Base-by-base conservation (phyloP, 2,113 vertebrate species). In the Hippopotamus amphibius region DNA sequence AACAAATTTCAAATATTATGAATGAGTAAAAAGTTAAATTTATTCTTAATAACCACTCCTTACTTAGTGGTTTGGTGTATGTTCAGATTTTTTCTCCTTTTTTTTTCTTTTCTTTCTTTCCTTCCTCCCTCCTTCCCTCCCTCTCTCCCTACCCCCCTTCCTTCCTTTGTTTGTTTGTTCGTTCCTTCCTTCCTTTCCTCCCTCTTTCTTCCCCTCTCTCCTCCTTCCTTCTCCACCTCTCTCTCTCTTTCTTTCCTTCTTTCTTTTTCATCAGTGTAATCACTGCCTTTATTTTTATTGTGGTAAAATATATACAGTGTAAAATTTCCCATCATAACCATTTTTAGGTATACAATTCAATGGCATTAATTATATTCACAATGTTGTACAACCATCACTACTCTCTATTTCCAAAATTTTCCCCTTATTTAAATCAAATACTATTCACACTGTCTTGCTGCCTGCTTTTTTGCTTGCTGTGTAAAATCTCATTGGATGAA, bases 1-100 rank as follows among this genome's bases (percentile, higher is more conserved):
- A 85, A 76, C 24, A 53, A 43, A 79, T 84, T 63, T 91, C 46
- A 96, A 93, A 92, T 53, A 43, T 92, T 65, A 69, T 33, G 22
- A 88, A 59, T 12, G 33, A 81, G 26, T 80, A 50, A 77, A 83
- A 65, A 46, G 50, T 94, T 68, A 94, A 63, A 69, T 57, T 79
- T 12, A 28, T 69, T 96, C 22, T 63, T 50, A 30, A 84, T 14
- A 30, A 55, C 3, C 21, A 48, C 6, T 55, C 6, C 1, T 57
- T 65, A n/a, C 8, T 50, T 95, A 30, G 46, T 71, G 65, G 1
- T 65, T 86, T 53, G n/a, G 12, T 9, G 17, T 37, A 59, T 65
- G 4, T 63, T 71, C 28, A 80, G 33, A n/a, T 33, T 43, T 41
- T 80, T 79, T n/a, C 50, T 80, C 33, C 12, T 50, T 50, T 50